These are phyloP conservation scores for Corythornis vintsioides DNA, from an alignment of 2,113 vertebrate species.

Conservation along the genomic window DNA sequence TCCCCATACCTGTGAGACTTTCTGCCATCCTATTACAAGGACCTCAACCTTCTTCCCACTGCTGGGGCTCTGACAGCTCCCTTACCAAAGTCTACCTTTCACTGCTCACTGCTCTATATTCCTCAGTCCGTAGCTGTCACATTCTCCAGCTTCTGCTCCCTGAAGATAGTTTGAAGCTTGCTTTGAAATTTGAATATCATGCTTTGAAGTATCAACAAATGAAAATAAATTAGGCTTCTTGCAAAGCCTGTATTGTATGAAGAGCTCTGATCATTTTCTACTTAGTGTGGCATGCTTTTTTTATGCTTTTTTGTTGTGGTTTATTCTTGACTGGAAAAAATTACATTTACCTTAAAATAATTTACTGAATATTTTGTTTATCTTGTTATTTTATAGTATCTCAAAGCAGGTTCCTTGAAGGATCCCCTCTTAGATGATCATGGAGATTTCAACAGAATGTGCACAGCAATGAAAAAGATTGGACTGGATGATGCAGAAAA, in stretches of 20 bases:
- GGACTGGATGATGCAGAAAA: slow-evolving; percentile 93
- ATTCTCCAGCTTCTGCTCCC: background rate
- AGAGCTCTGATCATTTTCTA: background rate
- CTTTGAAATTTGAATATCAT: background rate
- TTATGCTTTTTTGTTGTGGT: background rate
- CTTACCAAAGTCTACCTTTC: background rate
- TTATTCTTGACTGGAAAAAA: background rate
- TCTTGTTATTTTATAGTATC: slow-evolving; percentile 79
- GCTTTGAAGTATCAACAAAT: background rate
- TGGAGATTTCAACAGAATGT: slow-evolving; percentile 93
- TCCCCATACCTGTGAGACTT: background rate
- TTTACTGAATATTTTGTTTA: background rate
- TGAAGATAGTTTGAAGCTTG: background rate
- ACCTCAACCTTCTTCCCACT: background rate
- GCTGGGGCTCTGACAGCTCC: background rate
- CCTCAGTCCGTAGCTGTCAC: background rate
- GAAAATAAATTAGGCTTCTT: background rate
- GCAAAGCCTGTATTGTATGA: background rate
- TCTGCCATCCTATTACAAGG: background rate
- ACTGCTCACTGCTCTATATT: background rate
- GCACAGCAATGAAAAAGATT: slow-evolving; percentile 96
- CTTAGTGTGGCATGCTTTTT: slow-evolving; percentile 12
- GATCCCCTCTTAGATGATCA: slow-evolving; percentile 96
- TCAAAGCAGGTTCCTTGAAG: slow-evolving; percentile 90
- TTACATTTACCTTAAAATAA: background rate